Evolutionary conservation across 2,888 invertebrate species (phyloP).

Genomic region (Synanthedon tipuliformis): DNA sequence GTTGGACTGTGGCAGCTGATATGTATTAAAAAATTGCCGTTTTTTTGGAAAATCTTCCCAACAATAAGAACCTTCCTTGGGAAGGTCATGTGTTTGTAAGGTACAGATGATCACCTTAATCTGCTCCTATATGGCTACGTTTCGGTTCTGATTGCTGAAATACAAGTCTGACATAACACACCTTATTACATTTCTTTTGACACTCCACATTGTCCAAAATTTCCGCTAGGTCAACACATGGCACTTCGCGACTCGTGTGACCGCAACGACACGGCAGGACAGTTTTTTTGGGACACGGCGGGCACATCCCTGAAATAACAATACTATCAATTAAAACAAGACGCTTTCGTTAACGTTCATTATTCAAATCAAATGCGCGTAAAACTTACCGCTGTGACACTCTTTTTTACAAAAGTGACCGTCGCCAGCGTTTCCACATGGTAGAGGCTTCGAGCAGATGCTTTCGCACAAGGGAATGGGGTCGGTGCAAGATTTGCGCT

Average conservation of each 20-base stretch:
- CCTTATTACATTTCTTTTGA: constrained; percentile 91
- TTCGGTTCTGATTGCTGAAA: not conserved
- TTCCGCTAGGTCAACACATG: constrained; percentile 78
- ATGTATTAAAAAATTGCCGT: no score
- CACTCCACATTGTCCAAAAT: constrained; percentile 83
- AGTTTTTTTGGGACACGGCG: constrained; percentile 81
- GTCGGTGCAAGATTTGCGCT: constrained; percentile 80
- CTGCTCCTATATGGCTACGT: no score
- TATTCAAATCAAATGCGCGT: not conserved
- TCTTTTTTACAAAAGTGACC: constrained; percentile 76
- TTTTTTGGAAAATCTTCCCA: no score
- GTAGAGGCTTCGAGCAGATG: constrained; percentile 73
- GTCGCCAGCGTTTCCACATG: constrained; percentile 75
- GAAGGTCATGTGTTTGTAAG: no score
- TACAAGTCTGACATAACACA: constrained; percentile 17
- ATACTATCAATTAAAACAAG: not conserved
- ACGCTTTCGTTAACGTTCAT: not conserved
- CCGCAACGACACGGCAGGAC: constrained; percentile 87
- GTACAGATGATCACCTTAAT: no score
- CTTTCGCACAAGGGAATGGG: constrained; percentile 85
- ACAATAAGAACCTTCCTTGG: no score
- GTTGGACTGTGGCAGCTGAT: no score
- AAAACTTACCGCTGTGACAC: constrained; percentile 71
- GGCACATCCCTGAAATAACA: constrained; percentile 72
- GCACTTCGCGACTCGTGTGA: constrained; percentile 83